Percentiles rank a stretch among this genome's conserved stretches.
phyloP scores from a whole-genome alignment of 92 coral and sea anemone genomes.

The Palythoa caribaeorum region DNA sequence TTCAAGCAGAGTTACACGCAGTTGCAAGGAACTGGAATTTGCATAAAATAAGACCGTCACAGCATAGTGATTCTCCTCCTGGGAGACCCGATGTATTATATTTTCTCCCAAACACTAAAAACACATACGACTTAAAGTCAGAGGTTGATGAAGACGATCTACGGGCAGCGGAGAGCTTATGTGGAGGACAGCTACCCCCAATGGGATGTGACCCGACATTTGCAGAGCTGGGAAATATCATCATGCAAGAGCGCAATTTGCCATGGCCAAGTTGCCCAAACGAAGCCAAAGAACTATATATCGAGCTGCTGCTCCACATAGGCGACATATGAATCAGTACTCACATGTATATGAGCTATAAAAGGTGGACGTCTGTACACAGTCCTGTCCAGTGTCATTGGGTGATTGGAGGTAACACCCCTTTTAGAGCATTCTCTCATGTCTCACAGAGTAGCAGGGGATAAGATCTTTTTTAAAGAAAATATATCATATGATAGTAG shows the following conservation, averaged over 20 bases:
- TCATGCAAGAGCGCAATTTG: background rate
- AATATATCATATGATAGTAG: conserved; percentile 2
- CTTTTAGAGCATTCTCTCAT: conserved; percentile 4
- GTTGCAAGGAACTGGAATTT: conserved; percentile 5
- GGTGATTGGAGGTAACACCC: conserved; percentile 7
- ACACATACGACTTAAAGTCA: conserved; percentile 4
- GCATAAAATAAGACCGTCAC: conserved; percentile 5
- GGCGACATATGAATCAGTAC: too few species aligned
- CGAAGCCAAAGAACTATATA: too few species aligned
- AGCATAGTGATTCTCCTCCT: conserved; percentile 6
- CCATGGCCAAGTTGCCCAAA: background rate
- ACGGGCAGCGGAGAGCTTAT: too few species aligned
- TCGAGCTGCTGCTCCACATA: too few species aligned
- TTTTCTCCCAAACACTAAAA: conserved; percentile 3
- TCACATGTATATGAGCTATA: background rate
- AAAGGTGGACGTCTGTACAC: conserved; percentile 7
- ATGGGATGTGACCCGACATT: conserved; percentile 1
- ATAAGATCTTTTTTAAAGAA: background rate
- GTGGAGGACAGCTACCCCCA: background rate
- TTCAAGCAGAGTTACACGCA: conserved; percentile 6
- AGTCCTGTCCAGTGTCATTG: conserved; percentile 7
- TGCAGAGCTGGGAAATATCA: background rate
- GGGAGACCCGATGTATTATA: conserved; percentile 6
- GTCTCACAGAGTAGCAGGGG: conserved; percentile 8
- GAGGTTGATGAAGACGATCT: background rate